These are phyloP conservation scores for Eclectus roratus DNA, from an alignment of 2,113 vertebrate species.

Conservation along the genomic window DNA sequence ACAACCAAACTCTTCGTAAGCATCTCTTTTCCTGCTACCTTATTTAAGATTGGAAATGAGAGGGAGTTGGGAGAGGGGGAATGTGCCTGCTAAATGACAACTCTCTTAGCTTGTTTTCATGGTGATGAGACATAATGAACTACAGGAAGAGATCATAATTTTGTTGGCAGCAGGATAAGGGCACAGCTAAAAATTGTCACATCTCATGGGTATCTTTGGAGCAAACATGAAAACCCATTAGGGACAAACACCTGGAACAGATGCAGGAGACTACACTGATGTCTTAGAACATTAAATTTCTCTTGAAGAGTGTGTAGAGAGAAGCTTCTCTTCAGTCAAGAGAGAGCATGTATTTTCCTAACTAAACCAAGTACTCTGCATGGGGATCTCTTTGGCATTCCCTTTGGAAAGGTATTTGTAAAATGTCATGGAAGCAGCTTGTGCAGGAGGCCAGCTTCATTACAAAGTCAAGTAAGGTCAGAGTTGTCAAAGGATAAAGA, in stretches of 20 bases:
- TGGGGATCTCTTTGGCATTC: neutral
- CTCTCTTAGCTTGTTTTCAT: neutral
- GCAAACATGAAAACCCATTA: neutral
- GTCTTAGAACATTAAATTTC: neutral
- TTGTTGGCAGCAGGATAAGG: slow-evolving; percentile 27
- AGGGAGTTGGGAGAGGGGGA: neutral
- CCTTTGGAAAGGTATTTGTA: neutral
- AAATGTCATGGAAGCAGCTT: neutral
- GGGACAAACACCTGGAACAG: slow-evolving; percentile 1
- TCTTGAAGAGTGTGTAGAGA: neutral
- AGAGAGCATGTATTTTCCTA: neutral
- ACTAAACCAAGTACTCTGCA: neutral
- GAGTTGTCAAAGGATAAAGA: slow-evolving; percentile 34
- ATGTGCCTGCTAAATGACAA: neutral
- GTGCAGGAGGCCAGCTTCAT: neutral
- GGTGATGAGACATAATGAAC: slow-evolving; percentile 3
- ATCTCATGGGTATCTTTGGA: slow-evolving; percentile 5
- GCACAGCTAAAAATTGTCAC: slow-evolving; percentile 15
- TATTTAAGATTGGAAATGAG: neutral
- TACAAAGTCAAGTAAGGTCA: slow-evolving; percentile 52
- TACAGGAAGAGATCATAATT: neutral
- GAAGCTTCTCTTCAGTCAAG: neutral
- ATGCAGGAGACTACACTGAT: neutral
- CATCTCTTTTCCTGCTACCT: neutral
- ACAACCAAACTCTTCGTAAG: neutral